Evolutionary conservation across 2,888 invertebrate genomes (phyloP).

Genomic region (Athripsodes cinereus): DNA sequence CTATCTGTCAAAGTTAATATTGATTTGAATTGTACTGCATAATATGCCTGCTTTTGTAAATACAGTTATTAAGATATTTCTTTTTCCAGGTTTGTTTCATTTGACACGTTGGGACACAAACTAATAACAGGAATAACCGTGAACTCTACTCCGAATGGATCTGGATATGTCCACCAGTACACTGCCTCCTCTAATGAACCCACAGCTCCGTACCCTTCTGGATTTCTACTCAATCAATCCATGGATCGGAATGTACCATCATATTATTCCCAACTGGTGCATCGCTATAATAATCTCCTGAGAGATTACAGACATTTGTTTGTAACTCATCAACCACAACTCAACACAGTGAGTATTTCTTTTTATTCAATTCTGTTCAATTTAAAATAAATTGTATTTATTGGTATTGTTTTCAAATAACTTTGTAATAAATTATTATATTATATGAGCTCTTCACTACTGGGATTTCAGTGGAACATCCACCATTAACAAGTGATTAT

Average conservation of each 20-base stretch:
- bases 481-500: too few relatives aligned
- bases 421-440: too few relatives aligned
- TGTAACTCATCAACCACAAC: slow-evolving; percentile 36
- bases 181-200: slow-evolving; percentile 27
- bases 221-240: slow-evolving; percentile 29
- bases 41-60: too few relatives aligned
- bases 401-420: too few relatives aligned
- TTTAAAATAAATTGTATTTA: too few relatives aligned
- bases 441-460: too few relatives aligned
- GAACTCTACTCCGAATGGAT: slow-evolving; percentile 36
- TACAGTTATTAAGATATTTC: too few relatives aligned
- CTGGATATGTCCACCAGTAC: slow-evolving; percentile 33
- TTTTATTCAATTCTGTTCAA: too few relatives aligned
- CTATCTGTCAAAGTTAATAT: too few relatives aligned
- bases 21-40: too few relatives aligned
- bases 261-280: slow-evolving; percentile 47
- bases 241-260: slow-evolving; percentile 43
- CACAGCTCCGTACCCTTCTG: slow-evolving; percentile 22
- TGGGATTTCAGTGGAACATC: too few relatives aligned
- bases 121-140: slow-evolving; percentile 77
- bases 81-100: slow-evolving; percentile 68
- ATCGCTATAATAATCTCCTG: slow-evolving; percentile 47
- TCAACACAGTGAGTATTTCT: slow-evolving; percentile 16
- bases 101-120: slow-evolving; percentile 74
- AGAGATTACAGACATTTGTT: slow-evolving; percentile 48